Evolutionary conservation across 2,113 vertebrate species (phyloP).

Genomic region (Brachyhypopomus gauderio): DNA sequence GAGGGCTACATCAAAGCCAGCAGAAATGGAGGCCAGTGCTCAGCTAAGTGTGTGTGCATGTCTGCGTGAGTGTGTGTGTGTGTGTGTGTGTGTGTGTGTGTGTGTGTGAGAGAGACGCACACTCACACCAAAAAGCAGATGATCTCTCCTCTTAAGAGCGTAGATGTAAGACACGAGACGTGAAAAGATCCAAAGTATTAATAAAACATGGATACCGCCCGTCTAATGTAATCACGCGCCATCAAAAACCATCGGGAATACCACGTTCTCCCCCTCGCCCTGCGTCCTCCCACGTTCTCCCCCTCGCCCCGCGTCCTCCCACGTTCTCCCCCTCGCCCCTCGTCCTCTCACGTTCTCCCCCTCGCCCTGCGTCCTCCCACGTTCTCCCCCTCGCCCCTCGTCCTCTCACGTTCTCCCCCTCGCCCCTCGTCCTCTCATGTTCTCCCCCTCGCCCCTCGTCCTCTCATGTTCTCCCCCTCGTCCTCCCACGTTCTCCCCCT

Average conservation of each 20-base stretch:
- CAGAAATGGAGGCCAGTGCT: constrained; percentile 49
- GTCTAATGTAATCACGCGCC: constrained; percentile 53
- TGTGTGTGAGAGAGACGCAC: background rate
- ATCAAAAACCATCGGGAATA: constrained; percentile 51
- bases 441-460: constrained; percentile 34
- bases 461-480: no score
- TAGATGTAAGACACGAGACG: constrained; percentile 55
- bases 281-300: constrained; percentile 21
- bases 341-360: constrained; percentile 26
- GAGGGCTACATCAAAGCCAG: constrained; percentile 50
- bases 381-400: constrained; percentile 32
- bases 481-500: constrained; percentile 36
- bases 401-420: no score
- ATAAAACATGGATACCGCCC: constrained; percentile 52
- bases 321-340: no score
- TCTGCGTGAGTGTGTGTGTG: background rate
- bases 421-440: no score
- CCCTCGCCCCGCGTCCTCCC: constrained; percentile 34
- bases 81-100: background rate
- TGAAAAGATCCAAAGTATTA: constrained; percentile 56
- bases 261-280: constrained; percentile 35
- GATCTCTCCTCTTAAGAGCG: constrained; percentile 52
- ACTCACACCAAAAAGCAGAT: constrained; percentile 36
- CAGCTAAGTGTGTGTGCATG: background rate
- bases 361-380: constrained; percentile 36